Base-by-base conservation (phyloP, 2,113 vertebrate species). In the Perca fluviatilis region DNA sequence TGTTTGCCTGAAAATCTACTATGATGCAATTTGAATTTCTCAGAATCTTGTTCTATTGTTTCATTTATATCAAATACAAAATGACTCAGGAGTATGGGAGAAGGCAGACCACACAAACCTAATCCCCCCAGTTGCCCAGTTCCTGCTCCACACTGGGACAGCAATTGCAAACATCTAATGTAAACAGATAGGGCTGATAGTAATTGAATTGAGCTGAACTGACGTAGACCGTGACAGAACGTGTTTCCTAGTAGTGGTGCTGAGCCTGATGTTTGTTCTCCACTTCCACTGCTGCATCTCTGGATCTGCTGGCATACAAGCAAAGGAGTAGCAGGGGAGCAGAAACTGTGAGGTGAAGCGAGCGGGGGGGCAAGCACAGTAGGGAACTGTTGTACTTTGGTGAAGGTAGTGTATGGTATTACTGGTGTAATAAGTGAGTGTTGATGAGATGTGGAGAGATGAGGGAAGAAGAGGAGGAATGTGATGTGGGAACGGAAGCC, bases 121-220 rank as follows among this genome's bases (percentile, higher is more conserved):
- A 43, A 33, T 43, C 68, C 40, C 40, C 36, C 16, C 54, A 27
- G 2, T 27, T 12, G 21, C 54, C 54, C 46, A 8, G 88, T 82
- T 90, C 66, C 69, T 86, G 81, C 82, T 90, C 60, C 50, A 75
- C 81, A 74, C 50, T 74, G 66, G 79, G 78, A 76, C 83, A 87
- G 73, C 70, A 80, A 77, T 80, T 69, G 70, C 77, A 88, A 86
- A 86, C 82, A 86, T 87, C 83, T 82, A 84, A 16, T 79, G 89
- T 88, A 89, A 94, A 92, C 82, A 93, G 84, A 92, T 87, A 84
- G 68, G 51, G 60, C 68, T 66, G 89, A 91, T 87, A 80, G 74
- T 89, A 86, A 89, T 80, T 93, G 78, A 90, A 84, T 78, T 84
- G 84, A 88, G 77, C 64, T 90, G 76, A 84, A 77, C 64, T 84